A percentile compares a stretch with the other conserved stretches of the same genome.
phyloP scores from a whole-genome alignment of 1,140 invertebrate genomes.

The Vollenhovia emeryi region DNA sequence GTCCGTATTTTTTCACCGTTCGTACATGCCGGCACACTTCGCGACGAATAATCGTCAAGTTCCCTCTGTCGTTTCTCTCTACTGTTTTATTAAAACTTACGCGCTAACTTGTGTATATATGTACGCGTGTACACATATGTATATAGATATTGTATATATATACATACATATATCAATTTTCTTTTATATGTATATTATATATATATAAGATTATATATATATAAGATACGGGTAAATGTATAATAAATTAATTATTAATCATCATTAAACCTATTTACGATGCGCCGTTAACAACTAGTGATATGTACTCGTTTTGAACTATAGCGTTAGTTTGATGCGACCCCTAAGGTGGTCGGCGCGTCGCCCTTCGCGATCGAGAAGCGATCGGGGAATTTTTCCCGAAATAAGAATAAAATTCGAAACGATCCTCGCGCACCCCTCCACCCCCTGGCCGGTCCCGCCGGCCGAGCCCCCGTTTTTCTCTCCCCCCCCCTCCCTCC shows the following conservation, averaged over 20 bases:
- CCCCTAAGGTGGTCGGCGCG: constrained; percentile 58
- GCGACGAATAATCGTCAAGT: constrained; percentile 26
- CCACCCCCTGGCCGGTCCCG: constrained; percentile 23
- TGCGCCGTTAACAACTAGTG: constrained; percentile 72
- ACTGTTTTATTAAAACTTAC: constrained; percentile 67
- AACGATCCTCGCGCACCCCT: background rate
- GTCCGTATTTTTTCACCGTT: constrained; percentile 5
- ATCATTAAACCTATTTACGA: constrained; percentile 65
- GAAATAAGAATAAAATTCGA: background rate
- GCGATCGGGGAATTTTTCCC: background rate
- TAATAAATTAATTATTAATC: constrained; percentile 77
- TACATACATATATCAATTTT: constrained; percentile 62
- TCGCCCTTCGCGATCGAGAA: constrained; percentile 20
- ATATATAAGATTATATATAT: constrained; percentile 68
- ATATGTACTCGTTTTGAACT: constrained; percentile 79
- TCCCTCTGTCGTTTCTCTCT: background rate
- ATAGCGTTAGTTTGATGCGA: constrained; percentile 75
- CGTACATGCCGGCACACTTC: constrained; percentile 9
- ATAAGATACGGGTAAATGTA: constrained; percentile 75
- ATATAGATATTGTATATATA: constrained; percentile 68
- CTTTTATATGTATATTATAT: constrained; percentile 61
- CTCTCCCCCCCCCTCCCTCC: too few species aligned
- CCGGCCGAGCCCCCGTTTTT: constrained; percentile 20
- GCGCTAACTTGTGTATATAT: constrained; percentile 62
- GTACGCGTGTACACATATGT: constrained; percentile 57